Evolutionary conservation across 2,797 vertebrate genomes (phyloP).

Genomic region (Clamator glandarius): DNA sequence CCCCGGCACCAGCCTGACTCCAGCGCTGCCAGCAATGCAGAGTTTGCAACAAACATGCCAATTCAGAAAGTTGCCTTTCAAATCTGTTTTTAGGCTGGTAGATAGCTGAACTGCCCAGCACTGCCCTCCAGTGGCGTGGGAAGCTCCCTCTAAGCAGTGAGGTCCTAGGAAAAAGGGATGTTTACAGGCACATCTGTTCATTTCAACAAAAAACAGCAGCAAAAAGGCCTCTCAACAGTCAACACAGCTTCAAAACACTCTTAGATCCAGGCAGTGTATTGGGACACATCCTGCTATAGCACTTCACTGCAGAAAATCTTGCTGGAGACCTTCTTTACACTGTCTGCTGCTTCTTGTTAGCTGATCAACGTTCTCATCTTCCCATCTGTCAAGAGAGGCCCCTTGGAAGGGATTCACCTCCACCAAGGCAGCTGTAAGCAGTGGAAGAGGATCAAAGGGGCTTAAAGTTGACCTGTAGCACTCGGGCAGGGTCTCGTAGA

Average conservation of each 20-base stretch:
- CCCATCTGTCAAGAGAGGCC: conserved; percentile 2
- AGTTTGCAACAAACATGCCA: background rate
- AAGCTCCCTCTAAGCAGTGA: background rate
- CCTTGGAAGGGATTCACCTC: conserved; percentile 14
- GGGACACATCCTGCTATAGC: background rate
- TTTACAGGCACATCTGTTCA: background rate
- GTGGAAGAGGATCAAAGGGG: conserved; percentile 42
- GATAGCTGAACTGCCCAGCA: background rate
- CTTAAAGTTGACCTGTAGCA: conserved; percentile 10
- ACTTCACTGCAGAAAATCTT: background rate
- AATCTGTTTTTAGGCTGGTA: background rate
- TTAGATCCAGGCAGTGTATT: background rate
- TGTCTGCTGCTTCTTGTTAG: background rate
- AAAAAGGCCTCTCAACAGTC: background rate
- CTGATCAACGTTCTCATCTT: background rate
- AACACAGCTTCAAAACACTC: background rate
- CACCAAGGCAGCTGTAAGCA: background rate
- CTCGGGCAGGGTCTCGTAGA: background rate
- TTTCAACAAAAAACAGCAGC: background rate
- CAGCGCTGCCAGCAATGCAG: background rate
- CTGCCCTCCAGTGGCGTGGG: background rate
- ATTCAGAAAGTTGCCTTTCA: background rate
- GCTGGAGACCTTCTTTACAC: background rate
- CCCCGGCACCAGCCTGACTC: background rate
- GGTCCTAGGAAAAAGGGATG: rapidly evolving